Conservation (phyloP, 2,797 vertebrate genomes). For the Rhinoraja longicauda region DNA sequence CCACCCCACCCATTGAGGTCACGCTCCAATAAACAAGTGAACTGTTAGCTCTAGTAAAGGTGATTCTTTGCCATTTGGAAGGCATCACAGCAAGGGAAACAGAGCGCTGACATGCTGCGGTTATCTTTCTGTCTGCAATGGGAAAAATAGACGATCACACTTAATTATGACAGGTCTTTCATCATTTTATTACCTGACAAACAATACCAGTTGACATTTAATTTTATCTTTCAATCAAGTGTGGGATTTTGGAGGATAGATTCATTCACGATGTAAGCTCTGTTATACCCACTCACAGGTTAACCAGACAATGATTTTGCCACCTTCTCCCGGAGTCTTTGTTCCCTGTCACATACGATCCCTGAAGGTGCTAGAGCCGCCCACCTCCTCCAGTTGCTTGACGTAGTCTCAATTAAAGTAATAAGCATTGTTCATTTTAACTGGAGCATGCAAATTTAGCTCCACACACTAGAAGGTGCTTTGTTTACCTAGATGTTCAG, state of each 20-base stretch:
- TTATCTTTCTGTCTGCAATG: neutral
- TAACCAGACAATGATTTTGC: neutral
- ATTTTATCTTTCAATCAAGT: constrained; percentile 25
- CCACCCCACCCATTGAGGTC: neutral
- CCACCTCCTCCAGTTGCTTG: neutral
- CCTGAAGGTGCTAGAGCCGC: neutral
- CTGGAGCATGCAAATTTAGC: neutral
- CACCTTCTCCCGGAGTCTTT: neutral
- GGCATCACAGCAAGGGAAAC: neutral
- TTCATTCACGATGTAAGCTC: neutral
- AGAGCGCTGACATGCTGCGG: neutral
- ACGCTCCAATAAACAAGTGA: neutral
- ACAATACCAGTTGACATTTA: constrained; percentile 26
- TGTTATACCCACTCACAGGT: neutral
- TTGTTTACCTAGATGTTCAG: neutral
- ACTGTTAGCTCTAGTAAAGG: neutral
- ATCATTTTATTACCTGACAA: constrained; percentile 22
- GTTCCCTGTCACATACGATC: neutral
- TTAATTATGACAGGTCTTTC: constrained; percentile 1
- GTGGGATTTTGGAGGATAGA: neutral
- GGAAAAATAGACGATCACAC: neutral
- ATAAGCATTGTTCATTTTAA: neutral
- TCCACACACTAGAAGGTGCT: neutral
- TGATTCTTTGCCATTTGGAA: neutral
- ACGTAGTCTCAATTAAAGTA: neutral